Conservation (phyloP, 2,797 vertebrate genomes). For the Parauchenoglanis punctatus region DNA sequence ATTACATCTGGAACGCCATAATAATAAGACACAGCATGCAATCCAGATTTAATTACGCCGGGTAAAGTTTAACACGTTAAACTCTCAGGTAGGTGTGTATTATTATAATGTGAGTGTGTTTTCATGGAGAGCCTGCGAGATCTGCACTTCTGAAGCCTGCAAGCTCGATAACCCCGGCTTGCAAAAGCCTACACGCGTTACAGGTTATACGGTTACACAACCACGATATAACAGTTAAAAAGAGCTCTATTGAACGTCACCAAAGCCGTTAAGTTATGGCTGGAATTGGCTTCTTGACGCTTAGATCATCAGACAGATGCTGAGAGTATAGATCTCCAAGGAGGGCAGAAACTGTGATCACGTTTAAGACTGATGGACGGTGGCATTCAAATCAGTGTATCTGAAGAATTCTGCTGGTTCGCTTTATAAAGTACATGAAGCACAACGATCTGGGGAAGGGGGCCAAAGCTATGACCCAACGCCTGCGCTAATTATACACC, state of each 20-base stretch:
- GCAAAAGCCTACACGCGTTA: not conserved
- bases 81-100: not conserved
- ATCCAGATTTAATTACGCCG: not conserved
- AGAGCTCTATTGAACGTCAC: not conserved
- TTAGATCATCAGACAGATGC: not conserved
- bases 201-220: not conserved
- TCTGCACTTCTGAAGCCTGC: not conserved
- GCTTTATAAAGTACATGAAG: constrained; percentile 11
- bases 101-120: not conserved
- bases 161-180: not conserved
- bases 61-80: not conserved
- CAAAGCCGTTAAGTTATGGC: not conserved
- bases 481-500: constrained; percentile 43
- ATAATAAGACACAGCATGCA: not conserved
- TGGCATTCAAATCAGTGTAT: not conserved
- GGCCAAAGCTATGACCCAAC: constrained; percentile 11
- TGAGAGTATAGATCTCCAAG: no score
- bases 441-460: not conserved
- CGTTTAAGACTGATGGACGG: not conserved
- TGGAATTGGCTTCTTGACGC: not conserved
- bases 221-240: not conserved
- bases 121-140: not conserved
- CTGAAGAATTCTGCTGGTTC: not conserved
- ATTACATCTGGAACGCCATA: not conserved
- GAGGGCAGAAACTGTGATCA: not conserved